phyloP scores from a whole-genome alignment of 37 sponge, comb jelly and placozoan genomes.

The Agelas oroides region DNA sequence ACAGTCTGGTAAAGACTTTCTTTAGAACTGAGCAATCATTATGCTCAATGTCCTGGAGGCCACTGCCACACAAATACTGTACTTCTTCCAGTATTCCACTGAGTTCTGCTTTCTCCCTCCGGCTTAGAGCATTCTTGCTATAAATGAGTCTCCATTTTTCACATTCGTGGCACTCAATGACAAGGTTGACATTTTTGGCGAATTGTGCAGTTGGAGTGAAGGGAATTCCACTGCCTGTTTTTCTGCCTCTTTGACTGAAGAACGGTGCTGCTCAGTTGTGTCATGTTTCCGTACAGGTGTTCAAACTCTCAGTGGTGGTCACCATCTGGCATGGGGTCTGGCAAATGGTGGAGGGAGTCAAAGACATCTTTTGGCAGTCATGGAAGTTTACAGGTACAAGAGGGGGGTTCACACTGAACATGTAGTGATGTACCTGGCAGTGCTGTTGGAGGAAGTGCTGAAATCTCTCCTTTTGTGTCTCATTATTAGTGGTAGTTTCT shows the following conservation, averaged over 20 bases:
- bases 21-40: slow-evolving; percentile 6
- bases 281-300: slow-evolving; percentile 19
- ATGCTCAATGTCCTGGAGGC: slow-evolving; percentile 3
- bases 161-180: slow-evolving; percentile 40
- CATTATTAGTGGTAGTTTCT: slow-evolving; percentile 17
- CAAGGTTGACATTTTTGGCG: slow-evolving; percentile 41
- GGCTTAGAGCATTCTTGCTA: slow-evolving; percentile 6
- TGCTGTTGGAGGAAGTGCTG: slow-evolving; percentile 15
- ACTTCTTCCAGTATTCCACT: neutral
- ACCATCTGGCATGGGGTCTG: slow-evolving; percentile 41
- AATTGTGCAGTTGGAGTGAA: slow-evolving; percentile 38
- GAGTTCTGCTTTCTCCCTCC: neutral
- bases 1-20: slow-evolving; percentile 6
- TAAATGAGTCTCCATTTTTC: slow-evolving; percentile 32
- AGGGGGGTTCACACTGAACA: slow-evolving; percentile 31
- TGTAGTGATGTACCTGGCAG: slow-evolving; percentile 39
- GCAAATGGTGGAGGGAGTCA: slow-evolving; percentile 35
- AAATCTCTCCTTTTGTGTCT: neutral
- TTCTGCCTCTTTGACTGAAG: neutral
- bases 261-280: slow-evolving; percentile 31
- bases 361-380: slow-evolving; percentile 19
- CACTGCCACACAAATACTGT: too few species aligned
- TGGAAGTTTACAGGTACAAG: slow-evolving; percentile 30
- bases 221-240: slow-evolving; percentile 23
- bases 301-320: slow-evolving; percentile 26